These are phyloP conservation scores for Neopipo cinnamomea DNA, from an alignment of 2,113 vertebrate species.

Conservation along the genomic window DNA sequence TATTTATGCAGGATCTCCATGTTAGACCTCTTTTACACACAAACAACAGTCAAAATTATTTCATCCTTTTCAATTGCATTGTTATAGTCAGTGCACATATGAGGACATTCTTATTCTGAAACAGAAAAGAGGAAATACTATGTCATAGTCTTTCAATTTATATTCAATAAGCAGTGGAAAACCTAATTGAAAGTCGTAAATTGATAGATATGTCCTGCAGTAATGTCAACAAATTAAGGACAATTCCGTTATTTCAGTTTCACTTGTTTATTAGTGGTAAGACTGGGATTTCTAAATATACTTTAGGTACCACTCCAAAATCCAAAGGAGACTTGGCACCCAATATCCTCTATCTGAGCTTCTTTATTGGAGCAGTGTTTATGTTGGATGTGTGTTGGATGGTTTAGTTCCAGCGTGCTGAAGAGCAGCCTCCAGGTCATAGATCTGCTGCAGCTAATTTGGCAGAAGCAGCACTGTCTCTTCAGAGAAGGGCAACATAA, in stretches of 20 bases:
- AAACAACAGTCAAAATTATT: neutral
- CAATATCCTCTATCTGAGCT: neutral
- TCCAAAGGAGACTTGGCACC: neutral
- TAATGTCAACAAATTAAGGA: neutral
- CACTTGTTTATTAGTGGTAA: neutral
- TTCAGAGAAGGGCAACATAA: constrained; percentile 21
- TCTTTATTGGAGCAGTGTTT: neutral
- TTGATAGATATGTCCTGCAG: neutral
- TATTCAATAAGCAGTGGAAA: neutral
- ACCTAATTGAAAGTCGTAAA: neutral
- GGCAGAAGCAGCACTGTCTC: constrained; percentile 17
- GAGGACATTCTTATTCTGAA: neutral
- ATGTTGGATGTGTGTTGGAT: neutral
- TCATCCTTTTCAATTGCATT: neutral
- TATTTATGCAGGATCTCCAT: neutral
- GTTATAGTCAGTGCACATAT: neutral
- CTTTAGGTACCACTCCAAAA: neutral
- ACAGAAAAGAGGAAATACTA: neutral
- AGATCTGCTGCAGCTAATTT: constrained; percentile 34
- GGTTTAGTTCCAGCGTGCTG: constrained; percentile 33
- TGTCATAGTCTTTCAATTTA: neutral
- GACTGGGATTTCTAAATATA: neutral
- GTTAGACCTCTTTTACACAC: neutral
- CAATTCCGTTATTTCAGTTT: neutral
- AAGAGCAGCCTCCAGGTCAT: constrained; percentile 31